Conservation (phyloP, 2,113 vertebrate species). For the Syngnathus scovelli region DNA sequence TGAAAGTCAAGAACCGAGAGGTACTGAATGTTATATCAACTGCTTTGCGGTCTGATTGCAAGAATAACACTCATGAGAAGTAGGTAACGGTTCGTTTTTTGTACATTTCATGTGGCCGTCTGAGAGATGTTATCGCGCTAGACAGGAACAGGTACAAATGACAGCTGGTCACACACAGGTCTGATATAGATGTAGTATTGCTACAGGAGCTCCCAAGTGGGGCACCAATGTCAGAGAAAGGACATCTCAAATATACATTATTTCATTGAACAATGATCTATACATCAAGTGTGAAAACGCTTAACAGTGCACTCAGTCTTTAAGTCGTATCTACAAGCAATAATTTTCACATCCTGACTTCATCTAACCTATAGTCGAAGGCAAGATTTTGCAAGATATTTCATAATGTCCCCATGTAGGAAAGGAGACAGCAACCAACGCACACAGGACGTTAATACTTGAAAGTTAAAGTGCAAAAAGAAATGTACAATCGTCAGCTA, state of each 20-base stretch:
- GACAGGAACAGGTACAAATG: constrained; percentile 40
- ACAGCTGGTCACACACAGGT: constrained; percentile 53
- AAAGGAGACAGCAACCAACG: constrained; percentile 34
- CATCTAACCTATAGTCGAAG: constrained; percentile 19
- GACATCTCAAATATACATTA: constrained; percentile 30
- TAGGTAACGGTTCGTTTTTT: constrained; percentile 20
- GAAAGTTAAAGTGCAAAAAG: constrained; percentile 67
- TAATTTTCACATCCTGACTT: constrained; percentile 18
- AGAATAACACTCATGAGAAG: constrained; percentile 18
- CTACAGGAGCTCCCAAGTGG: constrained; percentile 37
- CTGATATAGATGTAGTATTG: constrained; percentile 26
- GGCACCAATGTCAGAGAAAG: constrained; percentile 47
- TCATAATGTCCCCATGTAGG: constrained; percentile 30
- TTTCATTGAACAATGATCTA: constrained; percentile 16
- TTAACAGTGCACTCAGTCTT: constrained; percentile 34
- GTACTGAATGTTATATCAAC: not conserved
- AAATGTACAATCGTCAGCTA: constrained; percentile 54
- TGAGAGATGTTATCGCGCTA: not conserved
- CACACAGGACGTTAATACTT: constrained; percentile 52
- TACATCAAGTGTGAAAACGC: constrained; percentile 32
- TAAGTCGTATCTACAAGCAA: constrained; percentile 22
- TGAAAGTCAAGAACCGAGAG: not conserved
- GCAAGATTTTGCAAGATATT: constrained; percentile 28
- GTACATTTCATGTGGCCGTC: constrained; percentile 16
- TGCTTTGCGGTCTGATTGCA: constrained; percentile 1